Conservation (phyloP, 1,140 invertebrate species). For the Meloidogyne chitwoodi region DNA sequence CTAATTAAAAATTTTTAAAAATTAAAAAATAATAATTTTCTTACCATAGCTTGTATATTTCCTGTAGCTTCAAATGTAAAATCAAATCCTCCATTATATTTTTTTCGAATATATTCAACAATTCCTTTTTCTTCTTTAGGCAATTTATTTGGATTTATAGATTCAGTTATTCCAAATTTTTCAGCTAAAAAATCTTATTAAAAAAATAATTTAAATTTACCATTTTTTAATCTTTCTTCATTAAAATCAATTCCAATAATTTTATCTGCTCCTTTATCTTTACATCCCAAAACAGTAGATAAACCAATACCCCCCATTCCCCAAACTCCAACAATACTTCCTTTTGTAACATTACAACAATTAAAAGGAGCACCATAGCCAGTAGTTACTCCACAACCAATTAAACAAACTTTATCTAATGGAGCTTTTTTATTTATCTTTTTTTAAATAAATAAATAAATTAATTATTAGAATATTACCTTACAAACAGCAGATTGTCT, state of each 20-base stretch:
- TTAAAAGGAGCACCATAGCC: constrained; percentile 81
- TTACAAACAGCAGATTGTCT: constrained; percentile 86
- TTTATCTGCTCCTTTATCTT: constrained; percentile 78
- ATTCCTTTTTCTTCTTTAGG: neutral
- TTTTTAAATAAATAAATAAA: constrained; percentile 61
- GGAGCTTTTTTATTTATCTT: constrained; percentile 66
- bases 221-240: constrained; percentile 68
- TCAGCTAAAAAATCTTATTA: constrained; percentile 64
- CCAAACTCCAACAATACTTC: constrained; percentile 83
- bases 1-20: constrained; percentile 69
- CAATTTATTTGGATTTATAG: constrained; percentile 62
- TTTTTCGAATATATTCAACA: constrained; percentile 71
- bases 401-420: constrained; percentile 84
- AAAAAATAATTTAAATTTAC: constrained; percentile 36
- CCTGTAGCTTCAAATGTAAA: constrained; percentile 98
- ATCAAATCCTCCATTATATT: constrained; percentile 91
- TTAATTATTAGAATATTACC: constrained; percentile 58
- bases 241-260: constrained; percentile 93
- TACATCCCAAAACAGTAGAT: constrained; percentile 80
- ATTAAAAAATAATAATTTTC: constrained; percentile 89
- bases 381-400: constrained; percentile 82
- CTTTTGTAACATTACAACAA: constrained; percentile 77
- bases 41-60: constrained; percentile 85
- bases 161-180: constrained; percentile 65
- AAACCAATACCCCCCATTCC: constrained; percentile 86